Evolutionary conservation across 2,797 vertebrate genomes (phyloP).

Genomic region (Crenichthys baileyi): DNA sequence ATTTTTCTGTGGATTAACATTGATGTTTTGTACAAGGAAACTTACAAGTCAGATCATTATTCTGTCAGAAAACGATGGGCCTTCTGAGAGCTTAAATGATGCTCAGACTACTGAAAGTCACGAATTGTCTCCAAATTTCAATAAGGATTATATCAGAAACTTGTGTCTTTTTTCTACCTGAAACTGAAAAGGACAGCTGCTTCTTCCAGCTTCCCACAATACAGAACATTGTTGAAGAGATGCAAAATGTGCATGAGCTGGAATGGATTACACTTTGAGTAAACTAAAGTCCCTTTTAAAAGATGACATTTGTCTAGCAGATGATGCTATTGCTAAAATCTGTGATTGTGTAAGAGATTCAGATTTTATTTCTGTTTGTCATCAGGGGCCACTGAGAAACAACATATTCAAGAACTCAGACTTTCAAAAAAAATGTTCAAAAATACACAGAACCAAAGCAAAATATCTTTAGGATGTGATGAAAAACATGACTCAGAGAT

Average conservation of each 20-base stretch:
- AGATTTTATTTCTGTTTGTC: neutral
- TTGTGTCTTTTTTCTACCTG: constrained; percentile 3
- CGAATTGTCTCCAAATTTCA: constrained; percentile 35
- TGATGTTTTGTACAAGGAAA: neutral
- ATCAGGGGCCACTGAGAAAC: neutral
- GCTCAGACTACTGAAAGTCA: neutral
- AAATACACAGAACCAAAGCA: neutral
- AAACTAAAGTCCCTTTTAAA: neutral
- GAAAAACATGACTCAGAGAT: no score
- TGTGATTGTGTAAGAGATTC: no score
- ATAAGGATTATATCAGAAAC: constrained; percentile 34
- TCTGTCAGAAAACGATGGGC: no score
- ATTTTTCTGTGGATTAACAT: neutral
- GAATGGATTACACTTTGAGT: neutral
- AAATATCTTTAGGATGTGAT: no score
- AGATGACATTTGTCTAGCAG: neutral
- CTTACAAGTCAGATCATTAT: neutral
- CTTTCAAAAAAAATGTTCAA: neutral
- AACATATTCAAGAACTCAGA: neutral
- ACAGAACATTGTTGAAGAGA: constrained; percentile 10
- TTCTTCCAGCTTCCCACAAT: constrained; percentile 1
- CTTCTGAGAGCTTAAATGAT: constrained; percentile 6
- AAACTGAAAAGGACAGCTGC: neutral
- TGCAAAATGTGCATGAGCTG: neutral
- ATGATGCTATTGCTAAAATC: neutral